phyloP scores from a whole-genome alignment of 2,888 invertebrate species.

The Epinotia bilunana region DNA sequence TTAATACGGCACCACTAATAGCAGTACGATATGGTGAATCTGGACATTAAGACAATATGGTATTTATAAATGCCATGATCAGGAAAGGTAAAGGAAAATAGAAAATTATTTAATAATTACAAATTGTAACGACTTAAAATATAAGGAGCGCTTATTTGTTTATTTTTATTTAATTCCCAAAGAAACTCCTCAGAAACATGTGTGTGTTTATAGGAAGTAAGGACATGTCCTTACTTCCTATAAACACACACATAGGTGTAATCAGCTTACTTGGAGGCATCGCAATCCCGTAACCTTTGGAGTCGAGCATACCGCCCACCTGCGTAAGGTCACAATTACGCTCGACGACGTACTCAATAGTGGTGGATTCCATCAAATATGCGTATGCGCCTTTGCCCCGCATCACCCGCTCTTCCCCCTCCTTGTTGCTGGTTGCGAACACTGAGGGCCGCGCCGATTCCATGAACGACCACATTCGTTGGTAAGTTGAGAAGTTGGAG shows the following conservation, averaged over 20 bases:
- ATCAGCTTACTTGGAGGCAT: conserved; percentile 92
- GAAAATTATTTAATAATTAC: no score
- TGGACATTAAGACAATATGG: conserved; percentile 62
- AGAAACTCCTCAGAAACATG: neutral
- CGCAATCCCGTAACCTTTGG: conserved; percentile 98
- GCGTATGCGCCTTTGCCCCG: conserved; percentile 95
- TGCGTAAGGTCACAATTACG: conserved; percentile 95
- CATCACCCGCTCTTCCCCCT: conserved; percentile 95
- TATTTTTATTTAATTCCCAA: no score
- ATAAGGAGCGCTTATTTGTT: neutral
- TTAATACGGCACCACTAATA: conserved; percentile 96
- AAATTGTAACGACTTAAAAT: neutral
- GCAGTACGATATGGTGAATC: conserved; percentile 97
- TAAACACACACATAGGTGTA: no score
- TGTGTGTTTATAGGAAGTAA: neutral
- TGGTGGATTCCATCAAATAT: conserved; percentile 98
- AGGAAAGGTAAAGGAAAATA: no score
- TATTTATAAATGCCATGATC: no score
- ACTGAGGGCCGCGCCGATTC: conserved; percentile 93
- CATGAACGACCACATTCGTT: conserved; percentile 98
- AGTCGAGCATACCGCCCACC: conserved; percentile 96
- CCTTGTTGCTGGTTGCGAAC: conserved; percentile 92
- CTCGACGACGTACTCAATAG: conserved; percentile 97
- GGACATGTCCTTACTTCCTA: no score
- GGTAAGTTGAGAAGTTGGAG: conserved; percentile 96